Conservation (phyloP, 1,140 invertebrate genomes). For the Rhopalosiphum padi region DNA sequence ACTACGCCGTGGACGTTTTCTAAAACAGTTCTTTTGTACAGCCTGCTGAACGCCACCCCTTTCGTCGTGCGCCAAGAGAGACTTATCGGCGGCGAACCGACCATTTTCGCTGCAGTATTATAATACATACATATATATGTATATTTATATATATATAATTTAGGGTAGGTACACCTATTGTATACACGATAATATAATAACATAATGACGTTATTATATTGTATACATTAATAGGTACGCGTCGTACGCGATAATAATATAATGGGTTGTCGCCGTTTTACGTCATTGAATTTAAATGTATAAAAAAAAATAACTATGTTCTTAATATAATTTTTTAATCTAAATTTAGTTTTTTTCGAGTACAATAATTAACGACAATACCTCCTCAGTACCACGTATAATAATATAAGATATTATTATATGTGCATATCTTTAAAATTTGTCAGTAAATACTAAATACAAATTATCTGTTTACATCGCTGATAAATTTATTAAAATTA, state of each 20-base stretch:
- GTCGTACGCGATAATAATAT: neutral
- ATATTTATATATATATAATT: neutral
- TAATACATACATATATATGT: neutral
- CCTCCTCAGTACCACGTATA: neutral
- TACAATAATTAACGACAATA: neutral
- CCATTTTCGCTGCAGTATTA: neutral
- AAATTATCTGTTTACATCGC: neutral
- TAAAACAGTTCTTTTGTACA: conserved; percentile 20
- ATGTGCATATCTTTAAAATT: neutral
- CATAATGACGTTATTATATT: neutral
- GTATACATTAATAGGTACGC: neutral
- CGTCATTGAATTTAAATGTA: neutral
- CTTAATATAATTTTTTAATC: neutral
- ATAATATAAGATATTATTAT: neutral
- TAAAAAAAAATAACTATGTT: neutral
- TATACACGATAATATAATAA: neutral
- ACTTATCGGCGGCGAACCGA: neutral
- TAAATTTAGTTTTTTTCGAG: neutral
- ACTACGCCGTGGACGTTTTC: neutral
- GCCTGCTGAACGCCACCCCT: neutral
- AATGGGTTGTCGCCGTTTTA: neutral
- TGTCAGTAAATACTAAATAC: neutral
- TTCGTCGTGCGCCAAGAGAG: neutral
- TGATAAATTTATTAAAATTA: neutral
- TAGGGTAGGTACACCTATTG: neutral